Evolutionary conservation across 2,888 invertebrate species (phyloP).

Genomic region (Synergus gifuensis): DNA sequence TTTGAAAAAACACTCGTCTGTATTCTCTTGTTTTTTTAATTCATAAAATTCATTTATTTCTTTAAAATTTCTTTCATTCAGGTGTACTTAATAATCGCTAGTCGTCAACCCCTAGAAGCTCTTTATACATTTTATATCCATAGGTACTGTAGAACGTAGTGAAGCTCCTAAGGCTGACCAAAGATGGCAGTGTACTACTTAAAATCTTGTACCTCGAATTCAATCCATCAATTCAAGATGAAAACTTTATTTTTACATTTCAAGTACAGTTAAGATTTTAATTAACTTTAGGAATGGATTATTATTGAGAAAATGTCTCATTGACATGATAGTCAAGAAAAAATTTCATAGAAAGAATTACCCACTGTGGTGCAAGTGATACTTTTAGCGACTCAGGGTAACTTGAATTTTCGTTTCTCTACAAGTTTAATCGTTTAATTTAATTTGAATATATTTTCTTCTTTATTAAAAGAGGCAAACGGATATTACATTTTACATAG

Average conservation of each 20-base stretch:
- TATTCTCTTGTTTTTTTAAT: too few relatives aligned
- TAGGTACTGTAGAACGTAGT: neutral
- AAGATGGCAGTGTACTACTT: constrained; percentile 34
- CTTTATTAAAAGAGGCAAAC: neutral
- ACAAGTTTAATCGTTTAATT: neutral
- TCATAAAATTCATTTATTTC: too few relatives aligned
- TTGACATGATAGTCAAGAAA: neutral
- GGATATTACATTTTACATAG: neutral
- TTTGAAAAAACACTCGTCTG: too few relatives aligned
- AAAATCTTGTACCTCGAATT: neutral
- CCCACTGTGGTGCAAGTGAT: neutral
- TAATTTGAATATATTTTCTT: neutral
- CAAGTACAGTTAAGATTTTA: neutral
- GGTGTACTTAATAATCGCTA: too few relatives aligned
- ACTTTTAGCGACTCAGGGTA: neutral
- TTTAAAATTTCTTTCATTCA: too few relatives aligned
- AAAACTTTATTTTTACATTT: neutral
- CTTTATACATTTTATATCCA: neutral
- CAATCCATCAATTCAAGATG: neutral
- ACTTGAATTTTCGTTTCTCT: neutral
- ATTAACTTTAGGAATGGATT: neutral
- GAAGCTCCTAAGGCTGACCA: neutral
- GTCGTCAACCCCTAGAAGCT: too few relatives aligned
- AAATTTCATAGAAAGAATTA: neutral
- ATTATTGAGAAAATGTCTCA: neutral